These are phyloP conservation scores for Eupeodes luniger DNA, from an alignment of 2,888 invertebrate genomes.

Conservation along the genomic window DNA sequence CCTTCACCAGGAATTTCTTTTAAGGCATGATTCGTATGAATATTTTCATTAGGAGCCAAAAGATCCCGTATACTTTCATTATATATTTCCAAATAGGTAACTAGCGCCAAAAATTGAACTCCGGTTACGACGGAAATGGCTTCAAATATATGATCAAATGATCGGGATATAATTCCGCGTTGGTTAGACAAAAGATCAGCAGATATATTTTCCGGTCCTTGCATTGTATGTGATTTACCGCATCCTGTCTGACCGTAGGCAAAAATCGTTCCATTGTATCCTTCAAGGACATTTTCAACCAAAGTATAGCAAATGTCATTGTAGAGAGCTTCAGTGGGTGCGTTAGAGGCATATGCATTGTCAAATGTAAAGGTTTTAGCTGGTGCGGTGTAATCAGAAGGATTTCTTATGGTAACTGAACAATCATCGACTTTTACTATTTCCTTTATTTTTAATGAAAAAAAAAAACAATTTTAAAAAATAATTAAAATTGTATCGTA, in stretches of 20 bases:
- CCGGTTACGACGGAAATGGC: slow-evolving; percentile 90
- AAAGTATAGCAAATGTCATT: slow-evolving; percentile 93
- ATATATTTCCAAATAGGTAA: slow-evolving; percentile 94
- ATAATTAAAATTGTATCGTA: no score
- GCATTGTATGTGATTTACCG: slow-evolving; percentile 95
- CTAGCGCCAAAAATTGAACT: slow-evolving; percentile 86
- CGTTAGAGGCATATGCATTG: slow-evolving; percentile 91
- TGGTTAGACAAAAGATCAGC: slow-evolving; percentile 69
- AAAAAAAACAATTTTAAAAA: slow-evolving; percentile 9
- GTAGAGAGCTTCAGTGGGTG: slow-evolving; percentile 93
- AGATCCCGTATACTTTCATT: slow-evolving; percentile 97
- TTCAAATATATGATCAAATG: slow-evolving; percentile 95
- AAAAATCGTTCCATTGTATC: slow-evolving; percentile 96
- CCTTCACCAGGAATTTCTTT: slow-evolving; percentile 86
- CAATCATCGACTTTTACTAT: slow-evolving; percentile 88
- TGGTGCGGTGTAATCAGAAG: slow-evolving; percentile 86
- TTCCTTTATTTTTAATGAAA: slow-evolving; percentile 84
- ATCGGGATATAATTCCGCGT: slow-evolving; percentile 89
- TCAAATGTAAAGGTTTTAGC: slow-evolving; percentile 92
- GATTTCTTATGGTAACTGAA: slow-evolving; percentile 87
- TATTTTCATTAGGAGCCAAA: slow-evolving; percentile 87
- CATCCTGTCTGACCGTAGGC: slow-evolving; percentile 97
- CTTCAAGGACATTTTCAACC: slow-evolving; percentile 94
- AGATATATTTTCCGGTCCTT: slow-evolving; percentile 68
- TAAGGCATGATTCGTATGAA: slow-evolving; percentile 81